A percentile compares a stretch with the other conserved stretches of the same genome.
These are phyloP conservation scores for Unio delphinus DNA, from an alignment of 2,888 invertebrate genomes.

Conservation along the genomic window DNA sequence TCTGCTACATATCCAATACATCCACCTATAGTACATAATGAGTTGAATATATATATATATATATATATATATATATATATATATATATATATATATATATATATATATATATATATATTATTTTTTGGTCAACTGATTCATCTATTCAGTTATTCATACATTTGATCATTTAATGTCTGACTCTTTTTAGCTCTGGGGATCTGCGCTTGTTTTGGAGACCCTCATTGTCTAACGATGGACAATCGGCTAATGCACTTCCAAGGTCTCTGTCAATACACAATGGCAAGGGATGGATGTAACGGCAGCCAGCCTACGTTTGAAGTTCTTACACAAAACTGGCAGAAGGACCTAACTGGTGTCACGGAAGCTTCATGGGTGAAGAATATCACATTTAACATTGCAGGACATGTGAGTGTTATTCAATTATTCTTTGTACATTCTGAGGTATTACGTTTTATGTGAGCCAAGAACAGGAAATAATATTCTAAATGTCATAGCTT, in stretches of 20 bases:
- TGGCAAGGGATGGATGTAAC: constrained; percentile 57
- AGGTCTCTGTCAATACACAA: constrained; percentile 58
- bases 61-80: background rate
- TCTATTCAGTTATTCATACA: background rate
- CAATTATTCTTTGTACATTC: background rate
- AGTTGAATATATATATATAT: too few relatives aligned
- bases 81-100: too few relatives aligned
- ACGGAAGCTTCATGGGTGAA: constrained; percentile 52
- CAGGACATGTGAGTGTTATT: constrained; percentile 35
- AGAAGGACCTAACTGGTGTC: constrained; percentile 22
- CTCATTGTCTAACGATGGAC: constrained; percentile 63
- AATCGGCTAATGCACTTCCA: constrained; percentile 52
- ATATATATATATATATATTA: too few relatives aligned
- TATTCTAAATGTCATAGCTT: too few relatives aligned
- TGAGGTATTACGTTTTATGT: too few relatives aligned
- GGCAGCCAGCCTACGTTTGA: constrained; percentile 36
- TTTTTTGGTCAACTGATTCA: background rate
- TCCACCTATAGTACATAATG: too few relatives aligned
- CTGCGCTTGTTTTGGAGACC: constrained; percentile 66
- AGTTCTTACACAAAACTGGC: constrained; percentile 34
- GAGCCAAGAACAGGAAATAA: too few relatives aligned
- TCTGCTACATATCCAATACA: too few relatives aligned
- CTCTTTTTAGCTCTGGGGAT: constrained; percentile 45
- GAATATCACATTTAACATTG: constrained; percentile 38
- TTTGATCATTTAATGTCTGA: background rate